A percentile compares a stretch with the other conserved stretches of the same genome.
Conservation (phyloP, 2,113 vertebrate species). For the Microcebus murinus region DNA sequence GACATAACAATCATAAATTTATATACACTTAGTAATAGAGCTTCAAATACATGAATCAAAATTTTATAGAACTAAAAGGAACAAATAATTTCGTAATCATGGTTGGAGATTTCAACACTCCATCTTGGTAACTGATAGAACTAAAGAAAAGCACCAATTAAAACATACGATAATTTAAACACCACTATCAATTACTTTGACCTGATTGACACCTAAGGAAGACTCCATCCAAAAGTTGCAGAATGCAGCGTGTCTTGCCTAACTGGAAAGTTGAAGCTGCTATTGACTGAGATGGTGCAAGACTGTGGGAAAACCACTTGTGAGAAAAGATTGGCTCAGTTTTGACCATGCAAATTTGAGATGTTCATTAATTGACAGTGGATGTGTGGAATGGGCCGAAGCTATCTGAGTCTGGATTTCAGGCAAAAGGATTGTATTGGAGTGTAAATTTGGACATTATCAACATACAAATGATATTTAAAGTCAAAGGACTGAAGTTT, state of each 20-base stretch:
- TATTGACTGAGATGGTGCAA: not conserved
- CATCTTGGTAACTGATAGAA: not conserved
- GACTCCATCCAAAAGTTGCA: not conserved
- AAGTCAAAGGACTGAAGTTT: not conserved
- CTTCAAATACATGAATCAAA: not conserved
- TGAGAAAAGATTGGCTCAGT: not conserved
- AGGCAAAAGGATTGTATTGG: not conserved
- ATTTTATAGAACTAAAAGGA: not conserved
- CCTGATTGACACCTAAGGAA: not conserved
- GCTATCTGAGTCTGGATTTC: not conserved
- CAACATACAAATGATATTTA: not conserved
- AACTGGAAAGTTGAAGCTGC: not conserved
- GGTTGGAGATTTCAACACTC: not conserved
- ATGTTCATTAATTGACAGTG: not conserved
- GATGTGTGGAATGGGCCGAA: not conserved
- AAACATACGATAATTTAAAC: not conserved
- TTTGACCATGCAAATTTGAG: not conserved
- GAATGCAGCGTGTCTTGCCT: not conserved
- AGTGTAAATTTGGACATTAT: not conserved
- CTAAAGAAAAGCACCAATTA: not conserved
- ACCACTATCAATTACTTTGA: not conserved
- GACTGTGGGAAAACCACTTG: not conserved
- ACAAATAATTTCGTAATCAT: not conserved
- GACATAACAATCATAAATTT: not conserved
- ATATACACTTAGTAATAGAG: not conserved